Conservation (phyloP, 2,113 vertebrate genomes). For the Hylia prasina region DNA sequence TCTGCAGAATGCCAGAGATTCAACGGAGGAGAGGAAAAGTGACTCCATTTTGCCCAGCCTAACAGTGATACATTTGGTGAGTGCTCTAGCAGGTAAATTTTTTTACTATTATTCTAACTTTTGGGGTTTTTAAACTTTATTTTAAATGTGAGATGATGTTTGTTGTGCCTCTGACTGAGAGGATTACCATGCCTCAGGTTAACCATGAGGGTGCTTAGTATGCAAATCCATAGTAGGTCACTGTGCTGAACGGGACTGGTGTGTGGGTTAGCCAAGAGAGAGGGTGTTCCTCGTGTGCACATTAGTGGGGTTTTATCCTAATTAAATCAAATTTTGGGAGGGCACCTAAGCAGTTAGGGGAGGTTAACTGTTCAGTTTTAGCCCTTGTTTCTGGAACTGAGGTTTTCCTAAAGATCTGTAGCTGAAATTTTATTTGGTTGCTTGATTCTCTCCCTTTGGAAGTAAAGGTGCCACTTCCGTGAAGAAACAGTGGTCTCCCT, state of each 20-base stretch:
- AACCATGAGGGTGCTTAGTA: background rate
- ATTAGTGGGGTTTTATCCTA: background rate
- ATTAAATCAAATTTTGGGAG: background rate
- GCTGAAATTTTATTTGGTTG: background rate
- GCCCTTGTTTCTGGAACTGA: background rate
- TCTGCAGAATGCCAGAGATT: background rate
- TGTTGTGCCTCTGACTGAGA: background rate
- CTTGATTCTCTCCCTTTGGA: background rate
- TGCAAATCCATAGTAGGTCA: background rate
- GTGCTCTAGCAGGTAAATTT: background rate
- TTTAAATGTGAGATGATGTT: background rate
- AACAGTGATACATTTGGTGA: background rate
- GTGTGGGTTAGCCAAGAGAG: background rate
- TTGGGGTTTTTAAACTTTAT: background rate
- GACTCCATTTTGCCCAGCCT: background rate
- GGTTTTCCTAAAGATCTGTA: background rate
- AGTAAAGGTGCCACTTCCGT: background rate
- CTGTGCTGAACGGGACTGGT: background rate
- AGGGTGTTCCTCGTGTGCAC: background rate
- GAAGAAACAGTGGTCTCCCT: background rate
- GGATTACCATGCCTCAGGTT: background rate
- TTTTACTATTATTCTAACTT: background rate
- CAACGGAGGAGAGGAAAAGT: background rate
- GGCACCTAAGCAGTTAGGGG: background rate
- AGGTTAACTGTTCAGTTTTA: background rate